Evolutionary conservation across 2,888 invertebrate genomes (phyloP), one percentile per base, ranked within the genome.

Genomic region (Xanthorhoe designata): DNA sequence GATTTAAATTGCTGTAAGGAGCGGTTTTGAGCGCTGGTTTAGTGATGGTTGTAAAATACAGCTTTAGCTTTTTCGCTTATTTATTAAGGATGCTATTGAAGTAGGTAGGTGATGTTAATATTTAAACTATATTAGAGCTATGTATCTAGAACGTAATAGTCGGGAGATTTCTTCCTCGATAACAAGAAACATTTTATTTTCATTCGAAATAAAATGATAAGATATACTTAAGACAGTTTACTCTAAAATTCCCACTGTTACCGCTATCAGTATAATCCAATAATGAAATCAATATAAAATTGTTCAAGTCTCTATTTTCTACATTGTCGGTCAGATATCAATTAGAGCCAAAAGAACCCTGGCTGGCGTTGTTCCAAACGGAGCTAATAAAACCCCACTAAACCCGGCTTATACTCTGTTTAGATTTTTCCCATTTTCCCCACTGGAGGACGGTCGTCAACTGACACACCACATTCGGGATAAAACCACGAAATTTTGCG

Each of bases 321-420:
- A 83, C 82, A 81, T 82, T 83, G 83, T 84, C 81, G 82, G 88
- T 86, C 86, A 87, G 85, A 89, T 90, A 91, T 92, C 91, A 92
- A 92, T 92, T 92, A 91, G 87, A 86, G 78, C 72, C 81, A 78
- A 84, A 86, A 83, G 78, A 80, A 72, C 75, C 71, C 71, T 38
- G 50, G 82, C 83, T 92, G 92, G 91, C 91, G 72, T 57, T 70
- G 77, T 64, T 87, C 91, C 91, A 91, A 91, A 83, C 82, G 77
- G 82, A 80, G 83, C 85, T 84, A 90, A 90, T 90, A 90, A 91
- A 91, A 89, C 76, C 81, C 83, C 82, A 86, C 86, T 91, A 90
- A 89, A 89, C 78, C 84, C 71, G 78, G 83, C 84, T 83, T 87
- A 88, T 85, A 87, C 85, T 87, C 80, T 89, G 87, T 88, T 90